Base-by-base conservation (phyloP, 2,113 vertebrate species). In the Urocolius indicus region DNA sequence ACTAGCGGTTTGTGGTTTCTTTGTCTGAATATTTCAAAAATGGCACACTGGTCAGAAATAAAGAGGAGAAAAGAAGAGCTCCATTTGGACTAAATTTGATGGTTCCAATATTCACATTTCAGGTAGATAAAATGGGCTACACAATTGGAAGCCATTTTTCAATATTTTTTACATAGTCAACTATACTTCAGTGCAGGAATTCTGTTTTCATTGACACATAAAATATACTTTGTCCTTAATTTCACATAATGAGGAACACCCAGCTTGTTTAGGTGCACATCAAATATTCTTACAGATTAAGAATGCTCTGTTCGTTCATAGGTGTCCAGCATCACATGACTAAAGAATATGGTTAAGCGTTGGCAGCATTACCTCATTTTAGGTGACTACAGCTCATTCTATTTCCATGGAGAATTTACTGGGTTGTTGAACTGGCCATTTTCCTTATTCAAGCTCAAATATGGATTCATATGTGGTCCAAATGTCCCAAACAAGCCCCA, bases 21-120 rank as follows among this genome's bases (percentile, higher is more conserved):
- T 98, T 98, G 98, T 98, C 98, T 98, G 98, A 98, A 97, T 98
- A 97, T 97, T 98, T 98, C 97, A 97, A 95, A 98, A 98, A 98
- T 97, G 98, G 97, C 97, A 98, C 97, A 98, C 98, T 98, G 98
- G 98, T 97, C 98, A 97, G 98, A 98, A 98, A 97, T 97, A 95
- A 95, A 97, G 97, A 97, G 92, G 87, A 96, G 97, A 94, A 95
- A 96, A 97, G 95, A 97, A 97, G 95, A 96, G 93, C 95, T 96
- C 66, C 91, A 84, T 90, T 94, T 87, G 55, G 2, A 46, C 1
- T 5, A 95, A 94, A 94, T 78, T 67, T 63, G 76, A 66, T 89
- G 88, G 90, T 93, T 97, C 74, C 90, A 76, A 58, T 72, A 91
- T n/a, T 89, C 59, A 84, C 41, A 67, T 91, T 89, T 94, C 96